These are phyloP conservation scores for Mactra quadrangularis DNA, from an alignment of 1,140 invertebrate species.

Conservation along the genomic window DNA sequence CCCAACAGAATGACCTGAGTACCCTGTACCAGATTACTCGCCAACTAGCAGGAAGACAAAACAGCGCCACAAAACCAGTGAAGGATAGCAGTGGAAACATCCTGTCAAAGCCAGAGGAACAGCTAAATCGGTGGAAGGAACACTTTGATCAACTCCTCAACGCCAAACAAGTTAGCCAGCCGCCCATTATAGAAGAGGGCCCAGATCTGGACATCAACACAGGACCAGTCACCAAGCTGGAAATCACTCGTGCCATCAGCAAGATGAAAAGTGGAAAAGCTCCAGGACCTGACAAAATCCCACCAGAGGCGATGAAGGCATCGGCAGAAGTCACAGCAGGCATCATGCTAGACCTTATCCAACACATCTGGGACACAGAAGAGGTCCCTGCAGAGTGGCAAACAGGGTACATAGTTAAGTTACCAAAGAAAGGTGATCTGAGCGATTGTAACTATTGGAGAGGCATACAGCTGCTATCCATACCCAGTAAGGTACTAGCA, in stretches of 20 bases:
- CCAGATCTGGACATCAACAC: conserved; percentile 51
- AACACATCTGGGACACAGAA: conserved; percentile 43
- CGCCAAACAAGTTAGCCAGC: neutral
- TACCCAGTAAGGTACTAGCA: no score
- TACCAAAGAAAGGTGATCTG: conserved; percentile 72
- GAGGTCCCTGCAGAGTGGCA: conserved; percentile 66
- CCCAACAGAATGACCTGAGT: neutral
- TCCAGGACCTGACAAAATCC: conserved; percentile 23
- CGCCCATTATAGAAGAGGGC: conserved; percentile 31
- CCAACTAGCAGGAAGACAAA: conserved; percentile 8
- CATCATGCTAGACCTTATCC: neutral
- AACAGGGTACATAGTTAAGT: conserved; percentile 62
- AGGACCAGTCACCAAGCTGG: neutral
- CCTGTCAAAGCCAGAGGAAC: neutral
- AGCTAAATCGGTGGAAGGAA: conserved; percentile 10
- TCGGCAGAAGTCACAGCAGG: neutral
- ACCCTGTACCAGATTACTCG: conserved; percentile 5
- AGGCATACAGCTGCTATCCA: no score
- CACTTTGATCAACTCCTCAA: conserved; percentile 12
- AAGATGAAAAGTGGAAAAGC: conserved; percentile 29
- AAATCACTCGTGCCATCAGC: neutral
- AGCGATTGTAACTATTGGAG: no score
- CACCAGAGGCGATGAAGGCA: neutral
- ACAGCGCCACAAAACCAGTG: neutral
- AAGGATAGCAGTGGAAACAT: neutral